Evolutionary conservation across 2,888 invertebrate species (phyloP).

Genomic region (Scelioninae gen. 2): DNA sequence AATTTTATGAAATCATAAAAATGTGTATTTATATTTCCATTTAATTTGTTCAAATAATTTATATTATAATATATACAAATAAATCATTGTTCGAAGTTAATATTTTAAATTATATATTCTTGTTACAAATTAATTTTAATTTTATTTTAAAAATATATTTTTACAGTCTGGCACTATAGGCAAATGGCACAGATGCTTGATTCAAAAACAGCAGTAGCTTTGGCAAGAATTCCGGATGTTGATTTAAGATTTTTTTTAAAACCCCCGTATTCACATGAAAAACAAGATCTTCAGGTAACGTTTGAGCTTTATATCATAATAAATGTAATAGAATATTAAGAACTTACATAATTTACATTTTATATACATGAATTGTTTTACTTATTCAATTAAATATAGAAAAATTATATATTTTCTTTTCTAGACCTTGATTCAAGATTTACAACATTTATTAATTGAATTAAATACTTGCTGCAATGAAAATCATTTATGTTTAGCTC

Average conservation of each 20-base stretch:
- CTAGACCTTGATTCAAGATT: constrained; percentile 69
- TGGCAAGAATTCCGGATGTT: constrained; percentile 84
- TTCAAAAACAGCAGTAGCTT: constrained; percentile 84
- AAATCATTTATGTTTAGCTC: constrained; percentile 70
- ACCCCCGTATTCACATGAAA: constrained; percentile 78
- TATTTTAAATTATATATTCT: no score
- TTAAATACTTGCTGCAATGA: constrained; percentile 67
- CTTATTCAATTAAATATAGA: no score
- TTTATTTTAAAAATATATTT: no score
- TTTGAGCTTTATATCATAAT: constrained; percentile 3
- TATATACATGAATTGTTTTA: no score
- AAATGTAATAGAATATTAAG: background rate
- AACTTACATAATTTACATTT: no score
- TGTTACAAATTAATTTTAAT: no score
- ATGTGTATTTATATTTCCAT: no score
- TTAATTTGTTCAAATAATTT: no score
- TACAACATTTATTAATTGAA: constrained; percentile 67
- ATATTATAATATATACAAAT: no score
- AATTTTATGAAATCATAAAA: no score
- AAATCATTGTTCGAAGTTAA: no score
- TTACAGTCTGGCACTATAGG: constrained; percentile 79
- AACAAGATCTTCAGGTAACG: constrained; percentile 74
- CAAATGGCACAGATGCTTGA: constrained; percentile 89
- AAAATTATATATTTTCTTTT: no score
- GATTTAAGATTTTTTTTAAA: constrained; percentile 86